phyloP scores from a whole-genome alignment of 1,140 invertebrate genomes.

The Cydia strobilella region DNA sequence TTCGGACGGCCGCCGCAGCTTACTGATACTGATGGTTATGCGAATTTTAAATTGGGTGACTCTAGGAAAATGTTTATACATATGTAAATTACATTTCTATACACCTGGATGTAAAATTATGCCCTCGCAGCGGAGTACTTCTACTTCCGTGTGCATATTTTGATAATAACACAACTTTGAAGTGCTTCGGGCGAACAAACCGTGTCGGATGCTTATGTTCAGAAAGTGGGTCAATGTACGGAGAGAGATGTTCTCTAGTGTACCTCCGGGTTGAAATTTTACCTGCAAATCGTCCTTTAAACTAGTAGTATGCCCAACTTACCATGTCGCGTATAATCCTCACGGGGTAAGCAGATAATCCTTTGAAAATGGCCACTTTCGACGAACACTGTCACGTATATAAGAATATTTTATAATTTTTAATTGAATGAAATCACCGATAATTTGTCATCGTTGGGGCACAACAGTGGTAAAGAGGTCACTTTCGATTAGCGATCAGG shows the following conservation, averaged over 20 bases:
- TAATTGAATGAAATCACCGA: slow-evolving; percentile 43
- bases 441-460: slow-evolving; percentile 57
- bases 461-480: slow-evolving; percentile 57
- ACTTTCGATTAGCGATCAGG: slow-evolving; percentile 53
- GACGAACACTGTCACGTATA: slow-evolving; percentile 56
- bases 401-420: slow-evolving; percentile 37
- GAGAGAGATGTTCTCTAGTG: slow-evolving; percentile 45
- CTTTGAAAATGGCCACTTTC: slow-evolving; percentile 59
- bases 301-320: slow-evolving; percentile 39
- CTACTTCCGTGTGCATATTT: background rate
- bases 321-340: slow-evolving; percentile 59
- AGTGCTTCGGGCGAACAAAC: slow-evolving; percentile 2
- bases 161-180: slow-evolving; percentile 12
- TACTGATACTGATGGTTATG: background rate
- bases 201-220: slow-evolving; percentile 27
- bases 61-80: background rate
- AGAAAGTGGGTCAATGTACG: slow-evolving; percentile 53
- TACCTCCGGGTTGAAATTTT: slow-evolving; percentile 34
- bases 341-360: slow-evolving; percentile 44
- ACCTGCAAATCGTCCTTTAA: background rate
- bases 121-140: background rate
- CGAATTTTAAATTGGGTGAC: slow-evolving; percentile 6
- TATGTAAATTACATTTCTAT: background rate
- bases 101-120: background rate
- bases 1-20: slow-evolving; percentile 1